Evolutionary conservation across 1,140 invertebrate species (phyloP), one percentile per base, ranked within the genome.

Genomic region (Lordiphosa clarofinis): DNA sequence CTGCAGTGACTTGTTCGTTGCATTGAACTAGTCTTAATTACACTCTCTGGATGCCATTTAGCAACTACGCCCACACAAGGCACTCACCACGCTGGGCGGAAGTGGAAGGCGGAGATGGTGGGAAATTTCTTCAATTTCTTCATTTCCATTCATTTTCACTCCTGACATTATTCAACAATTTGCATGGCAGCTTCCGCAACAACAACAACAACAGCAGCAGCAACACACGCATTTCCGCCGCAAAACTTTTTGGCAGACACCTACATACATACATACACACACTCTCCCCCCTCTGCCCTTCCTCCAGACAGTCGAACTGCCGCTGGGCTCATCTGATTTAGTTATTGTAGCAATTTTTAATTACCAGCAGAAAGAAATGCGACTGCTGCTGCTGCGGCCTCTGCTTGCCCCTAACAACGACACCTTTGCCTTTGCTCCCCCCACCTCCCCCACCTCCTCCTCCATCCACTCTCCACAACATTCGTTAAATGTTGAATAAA

Each of bases 401-500:
- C 47, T 11, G 46, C 46, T 15, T 24, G 63, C 69, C 73, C 69
- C 73, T 66, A 49, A 56, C 73, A 63, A 64, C 62, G 71, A 81
- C 75, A 82, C 72, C 76, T 81, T 73, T 56, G 58, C 58, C 74
- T 39, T 73, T 59, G 68, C 56, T 37, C 36, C 56, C 61, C 55
- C 42, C 24, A 46, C 24, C 36, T 19, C 11, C 13, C 52, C 40
- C 6, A 3, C 19, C n/a, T n/a, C n/a, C n/a, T n/a, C n/a, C n/a
- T n/a, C n/a, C n/a, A n/a, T n/a, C n/a, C n/a, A n/a, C 9, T n/a
- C 36, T 33, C 43, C 64, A 53, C 58, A 61, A 74, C 72, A 53
- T 82, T 81, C 76, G 76, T 81, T 81, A 82, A 82, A 81, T 81
- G 76, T 60, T 81, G 76, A 81, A 81, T 81, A 81, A 76, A 81